Evolutionary conservation across 2,888 invertebrate genomes (phyloP), one percentile per base, ranked within the genome.

Genomic region (Aphodius sticticus): DNA sequence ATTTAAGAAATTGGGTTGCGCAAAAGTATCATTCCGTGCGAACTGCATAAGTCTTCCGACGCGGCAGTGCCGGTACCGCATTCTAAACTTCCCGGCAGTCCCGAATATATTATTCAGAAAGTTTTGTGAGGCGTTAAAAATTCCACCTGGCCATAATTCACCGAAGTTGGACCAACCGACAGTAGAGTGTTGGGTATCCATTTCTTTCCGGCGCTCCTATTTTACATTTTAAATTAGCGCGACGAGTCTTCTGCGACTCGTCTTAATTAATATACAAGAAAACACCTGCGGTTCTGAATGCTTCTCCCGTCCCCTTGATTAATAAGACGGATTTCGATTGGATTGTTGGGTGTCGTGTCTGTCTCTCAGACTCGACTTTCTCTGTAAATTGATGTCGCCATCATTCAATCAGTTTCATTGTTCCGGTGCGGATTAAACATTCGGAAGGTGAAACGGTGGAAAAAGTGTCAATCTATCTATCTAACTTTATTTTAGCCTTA

Each of bases 181-280:
- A 53, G 53, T 53, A 12, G 53, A 53, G 53, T 53, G 53, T 53
- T 53, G 53, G 69, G 36, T 69, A 81, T 81, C 78, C 78, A 75
- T 79, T 82, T 81, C 80, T 79, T 80, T 81, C 78, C 69, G 76
- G 76, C 80, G 76, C 77, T 79, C 80, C 82, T 80, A 77, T 82
- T 81, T 81, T 81, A 81, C 81, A 81, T 83, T 83, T 81, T 76
- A 83, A 84, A 83, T 83, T 83, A 81, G 82, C 79, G 81, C 83
- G 83, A 83, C 81, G 82, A 81, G 82, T 77, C 76, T 69, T 71
- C 38, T 26, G 79, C 38, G 78, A 76, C 69, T 77, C 77, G 79
- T 83, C 82, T 83, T 83, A 84, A 83, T 83, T 83, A 83, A 83
- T 82, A 83, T 80, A 83, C 82, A 82, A 79, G 81, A 82, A 84